Percentiles rank a stretch among this genome's conserved stretches.
These are phyloP conservation scores for Cromileptes altivelis DNA, from an alignment of 2,113 vertebrate species.

Conservation along the genomic window DNA sequence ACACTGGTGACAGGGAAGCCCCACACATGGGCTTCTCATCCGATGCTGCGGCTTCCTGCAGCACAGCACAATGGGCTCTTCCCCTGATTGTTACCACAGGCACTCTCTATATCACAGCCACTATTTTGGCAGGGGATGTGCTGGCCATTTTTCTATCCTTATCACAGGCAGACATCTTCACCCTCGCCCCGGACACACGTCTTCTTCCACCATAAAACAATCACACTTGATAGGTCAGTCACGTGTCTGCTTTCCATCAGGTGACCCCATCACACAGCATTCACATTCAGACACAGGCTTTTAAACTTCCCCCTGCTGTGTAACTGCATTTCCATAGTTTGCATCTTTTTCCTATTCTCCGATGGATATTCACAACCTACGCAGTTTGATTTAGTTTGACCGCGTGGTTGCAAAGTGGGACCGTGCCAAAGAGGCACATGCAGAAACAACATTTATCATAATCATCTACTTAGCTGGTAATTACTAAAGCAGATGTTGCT, in stretches of 20 bases:
- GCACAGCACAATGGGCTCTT: slow-evolving; percentile 82
- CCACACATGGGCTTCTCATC: slow-evolving; percentile 72
- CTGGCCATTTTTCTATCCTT: slow-evolving; percentile 75
- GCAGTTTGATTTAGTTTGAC: slow-evolving; percentile 21
- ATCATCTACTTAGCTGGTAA: slow-evolving; percentile 62
- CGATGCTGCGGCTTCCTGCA: slow-evolving; percentile 74
- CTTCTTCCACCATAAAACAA: slow-evolving; percentile 72
- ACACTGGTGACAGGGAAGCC: slow-evolving; percentile 61
- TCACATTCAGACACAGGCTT: slow-evolving; percentile 10
- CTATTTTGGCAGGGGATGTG: slow-evolving; percentile 79
- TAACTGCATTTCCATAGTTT: slow-evolving; percentile 22
- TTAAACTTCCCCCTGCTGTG: neutral
- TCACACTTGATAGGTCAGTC: slow-evolving; percentile 54
- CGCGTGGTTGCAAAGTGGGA: neutral
- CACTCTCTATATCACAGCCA: slow-evolving; percentile 59
- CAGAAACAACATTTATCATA: slow-evolving; percentile 50
- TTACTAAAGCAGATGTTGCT: slow-evolving; percentile 60
- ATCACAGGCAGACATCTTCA: slow-evolving; percentile 82
- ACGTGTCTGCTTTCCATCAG: slow-evolving; percentile 57
- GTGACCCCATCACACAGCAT: slow-evolving; percentile 33
- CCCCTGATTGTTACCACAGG: slow-evolving; percentile 80
- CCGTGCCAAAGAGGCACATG: slow-evolving; percentile 26
- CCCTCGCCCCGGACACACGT: slow-evolving; percentile 58
- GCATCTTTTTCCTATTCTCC: slow-evolving; percentile 17
- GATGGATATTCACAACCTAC: neutral